Base-by-base conservation (phyloP, 2,888 invertebrate species). In the Tachina grossa region DNA sequence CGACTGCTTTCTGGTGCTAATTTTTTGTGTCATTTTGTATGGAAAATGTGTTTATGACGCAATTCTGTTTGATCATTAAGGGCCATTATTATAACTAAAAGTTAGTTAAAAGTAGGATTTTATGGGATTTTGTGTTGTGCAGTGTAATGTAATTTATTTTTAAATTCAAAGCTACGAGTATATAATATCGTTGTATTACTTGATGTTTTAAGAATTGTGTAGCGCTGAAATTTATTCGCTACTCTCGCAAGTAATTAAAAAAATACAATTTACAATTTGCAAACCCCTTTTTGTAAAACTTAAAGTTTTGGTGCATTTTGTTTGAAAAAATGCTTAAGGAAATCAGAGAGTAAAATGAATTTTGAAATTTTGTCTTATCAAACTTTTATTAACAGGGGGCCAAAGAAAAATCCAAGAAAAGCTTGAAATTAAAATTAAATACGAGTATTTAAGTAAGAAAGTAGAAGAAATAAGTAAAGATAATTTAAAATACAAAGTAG, bases 231-330 rank as follows among this genome's bases (percentile, higher is more conserved):
- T 78, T 43, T 68, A 16, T 49, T 31, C 14, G 22, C 16, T 59
- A 16, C 57, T 43, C 16, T n/a, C 51, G 59, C n/a, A 59, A 69
- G 49, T 49, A 77, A 49, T 68, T 68, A 59, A 76, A 65, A 55
- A 41, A 66, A 76, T 65, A 61, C 31, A 2, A 1, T 61, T 69
- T 69, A 43, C 11, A n/a, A 43, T 43, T 51, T 5, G 13, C 22
- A 63, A 53, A 57, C 16, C n/a, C n/a, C 39, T 39, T 77, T 41
- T 66, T 0, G 31, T 41, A 10, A 59, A n/a, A 16, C 41, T 31
- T 19, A 5, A 1, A 1, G 45, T 57, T 69, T 53, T 69, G 51
- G 51, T 65, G 75, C 65, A 75, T 84, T 72, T 66, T n/a, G 43
- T 43, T 13, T 0, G 16, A 61, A 14, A n/a, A 31, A 31, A 31